Evolutionary conservation across 2,797 vertebrate species (phyloP), one percentile per base, ranked within the genome.

Genomic region (Brachyalestes nurse): DNA sequence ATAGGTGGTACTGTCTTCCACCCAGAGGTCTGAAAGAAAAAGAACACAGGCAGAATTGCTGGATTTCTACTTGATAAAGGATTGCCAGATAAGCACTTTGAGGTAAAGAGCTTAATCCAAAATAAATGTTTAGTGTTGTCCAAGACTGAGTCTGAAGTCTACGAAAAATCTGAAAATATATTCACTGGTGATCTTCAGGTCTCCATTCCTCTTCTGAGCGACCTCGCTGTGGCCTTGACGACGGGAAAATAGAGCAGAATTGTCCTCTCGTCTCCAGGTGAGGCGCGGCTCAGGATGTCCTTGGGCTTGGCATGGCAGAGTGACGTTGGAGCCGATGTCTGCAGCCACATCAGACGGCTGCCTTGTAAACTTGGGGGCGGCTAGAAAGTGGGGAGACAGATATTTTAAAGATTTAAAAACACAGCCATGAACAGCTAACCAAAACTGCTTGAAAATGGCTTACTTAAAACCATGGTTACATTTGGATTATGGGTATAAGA

Each of bases 221-320:
- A 96, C 60, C 47, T 91, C 88, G 88, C 97, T 95, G 80, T 88
- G 90, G 14, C 88, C 2, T 0, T 90, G 93, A 0, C 89, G 93
- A 65, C 88, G 93, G 62, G 93, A 94, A 88, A 93, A 94, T 81
- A 97, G 86, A 0, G 93, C 87, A 40, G 88, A 81, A 1, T 91
- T 92, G 4, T 97, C 96, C 71, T 93, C 86, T 83, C 96, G 92
- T 80, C 87, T 91, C 98, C 98, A 99, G 34, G 88, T 94, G 84
- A 99, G 83, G 85, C 92, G 93, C 17, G 98, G 97, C 23, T 96
- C 93, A 0, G 98, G 98, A 85, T 97, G 92, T 23, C 97, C 98
- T 75, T 93, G 91, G 28, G 92, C 95, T 0, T 92, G 91, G 89
- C 98, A 99, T 0, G 87, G 86, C 69, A 99, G 88, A 0, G 94